Evolutionary conservation across 92 coral and sea anemone genomes (phyloP), one percentile per base, ranked within the genome.

Genomic region (Umimayanthus kanabou): DNA sequence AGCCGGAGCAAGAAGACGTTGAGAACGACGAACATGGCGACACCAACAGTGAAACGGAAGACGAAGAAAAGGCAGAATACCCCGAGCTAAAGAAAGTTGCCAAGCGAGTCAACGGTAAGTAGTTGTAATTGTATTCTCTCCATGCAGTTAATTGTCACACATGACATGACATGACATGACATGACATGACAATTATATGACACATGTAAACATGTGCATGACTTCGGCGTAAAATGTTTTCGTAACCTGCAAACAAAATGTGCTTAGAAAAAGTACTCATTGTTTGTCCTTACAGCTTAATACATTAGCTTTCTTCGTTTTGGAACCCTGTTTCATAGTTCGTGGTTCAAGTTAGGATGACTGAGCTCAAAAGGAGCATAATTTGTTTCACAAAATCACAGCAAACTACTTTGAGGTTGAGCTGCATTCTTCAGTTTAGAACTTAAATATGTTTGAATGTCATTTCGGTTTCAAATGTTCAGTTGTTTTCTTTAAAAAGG

Each of bases 31-130:
- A n/a, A n/a, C n/a, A n/a, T n/a, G n/a, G n/a, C n/a, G n/a, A n/a
- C 45, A 61, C 47, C 28, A n/a, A 43, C 71, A 78, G 80, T 25
- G 82, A 53, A 77, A 45, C 53, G 81, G 81, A 77, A 23, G 57
- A 77, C 55, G 81, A 43, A 23, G 81, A 77, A 25, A 53, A 43
- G 26, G 55, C 26, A n/a, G 81, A 77, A 5, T 43, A 43, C 15
- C 82, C 57, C 15, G 65, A 43, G 55, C 65, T 53, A 0, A 53
- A 77, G 37, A 77, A 77, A 77, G 55, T 53, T 43, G 25, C 55
- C 55, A 77, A 77, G 57, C 57, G 82, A 77, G 58, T 43, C 33
- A 43, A 77, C 82, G 82, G 82, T 77, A 39, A 25, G 82, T 77
- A 33, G 28, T 77, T 77, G 65, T 43, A 43, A 39, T 43, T 43